Conservation (phyloP, 2,113 vertebrate genomes). For the cat (Felis catus) region DNA sequence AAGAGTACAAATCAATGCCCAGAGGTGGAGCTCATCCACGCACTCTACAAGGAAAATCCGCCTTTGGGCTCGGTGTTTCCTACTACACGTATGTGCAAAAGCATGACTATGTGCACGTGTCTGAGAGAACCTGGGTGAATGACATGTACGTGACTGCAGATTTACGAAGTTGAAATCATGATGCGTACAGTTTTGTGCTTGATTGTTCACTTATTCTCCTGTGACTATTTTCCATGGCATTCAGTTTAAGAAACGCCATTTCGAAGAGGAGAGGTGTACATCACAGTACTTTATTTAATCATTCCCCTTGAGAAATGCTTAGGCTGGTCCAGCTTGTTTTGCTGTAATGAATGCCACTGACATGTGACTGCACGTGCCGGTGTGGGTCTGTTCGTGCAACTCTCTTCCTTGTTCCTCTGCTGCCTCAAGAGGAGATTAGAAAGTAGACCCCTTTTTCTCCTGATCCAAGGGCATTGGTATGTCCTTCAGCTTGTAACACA, state of each 20-base stretch:
- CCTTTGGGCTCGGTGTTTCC: background rate
- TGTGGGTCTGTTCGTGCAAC: background rate
- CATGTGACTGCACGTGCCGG: accelerated
- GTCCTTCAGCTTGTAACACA: background rate
- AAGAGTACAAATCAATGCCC: background rate
- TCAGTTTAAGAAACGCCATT: background rate
- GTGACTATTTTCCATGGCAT: background rate
- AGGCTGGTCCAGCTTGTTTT: background rate
- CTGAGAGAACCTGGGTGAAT: background rate
- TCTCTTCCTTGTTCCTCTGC: background rate
- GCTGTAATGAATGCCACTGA: background rate
- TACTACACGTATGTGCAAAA: background rate
- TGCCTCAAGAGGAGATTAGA: background rate
- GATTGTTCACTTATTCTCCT: background rate
- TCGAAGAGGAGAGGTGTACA: background rate
- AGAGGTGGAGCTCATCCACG: background rate
- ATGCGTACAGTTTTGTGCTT: background rate
- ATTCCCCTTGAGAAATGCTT: background rate
- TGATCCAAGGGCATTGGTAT: background rate
- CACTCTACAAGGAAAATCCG: background rate
- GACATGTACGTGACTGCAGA: background rate
- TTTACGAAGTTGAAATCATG: background rate
- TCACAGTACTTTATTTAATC: background rate
- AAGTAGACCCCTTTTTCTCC: background rate
- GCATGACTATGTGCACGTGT: accelerated